Evolutionary conservation across 35 echinoderm and acorn worm species (phyloP), one percentile per base, ranked within the genome.

Genomic region (Lytechinus pictus): DNA sequence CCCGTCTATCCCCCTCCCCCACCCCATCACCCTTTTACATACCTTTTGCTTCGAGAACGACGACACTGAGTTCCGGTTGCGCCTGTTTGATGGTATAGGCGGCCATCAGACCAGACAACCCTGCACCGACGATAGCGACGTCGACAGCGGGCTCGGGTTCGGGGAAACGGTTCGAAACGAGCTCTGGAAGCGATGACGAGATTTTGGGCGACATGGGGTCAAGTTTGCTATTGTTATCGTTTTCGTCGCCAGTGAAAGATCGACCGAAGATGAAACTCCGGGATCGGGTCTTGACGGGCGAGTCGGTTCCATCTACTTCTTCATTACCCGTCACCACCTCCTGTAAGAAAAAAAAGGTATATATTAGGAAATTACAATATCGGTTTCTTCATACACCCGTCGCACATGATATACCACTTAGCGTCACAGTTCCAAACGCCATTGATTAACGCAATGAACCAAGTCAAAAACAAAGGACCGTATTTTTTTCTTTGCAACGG

Each of bases 41-140:
- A 98, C 97, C 93, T 95, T 95, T 95, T 9, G 97, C 96, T 79
- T 98, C 97, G 8, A 98, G 51, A 8, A 98, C 89, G 52, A 94
- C 52, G 14, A 98, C 13, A 19, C 94, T 95, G 33, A 98, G 54
- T 10, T 93, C 66, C 61, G 91, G 79, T 27, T 97, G 92, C 12
- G 89, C 92, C 24, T 94, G 93, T 24, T 61, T 91, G 1, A 98
- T 87, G 1, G 24, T 16, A 89, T 98, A 95, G 6, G 96, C 97
- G 33, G 97, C 95, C 19, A 94, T 91, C 57, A 98, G 91, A 87
- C 97, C 97, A 7, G 97, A 95, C 86, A 98, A 94, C 21, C 97
- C 97, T 7, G 95, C 97, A 6, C 97, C 97, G 8, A 98, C 94
- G 57, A 98, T 89, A 24, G 97, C 95, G 8, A 98, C 96, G 52